Percentiles rank a stretch among this genome's conserved stretches.
phyloP scores from a whole-genome alignment of 2,797 vertebrate species.

The Poeciliopsis presidionis region DNA sequence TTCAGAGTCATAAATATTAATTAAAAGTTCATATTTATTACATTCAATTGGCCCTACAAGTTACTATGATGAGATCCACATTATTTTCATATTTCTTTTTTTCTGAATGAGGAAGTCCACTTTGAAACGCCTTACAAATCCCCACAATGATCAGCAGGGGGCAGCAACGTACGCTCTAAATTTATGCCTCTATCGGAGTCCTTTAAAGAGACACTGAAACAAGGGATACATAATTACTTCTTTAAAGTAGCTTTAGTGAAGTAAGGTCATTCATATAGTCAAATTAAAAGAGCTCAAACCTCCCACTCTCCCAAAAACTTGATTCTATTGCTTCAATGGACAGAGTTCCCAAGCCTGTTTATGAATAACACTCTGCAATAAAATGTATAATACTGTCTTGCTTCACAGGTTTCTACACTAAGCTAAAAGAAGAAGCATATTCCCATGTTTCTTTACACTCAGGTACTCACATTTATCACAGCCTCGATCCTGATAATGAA shows the following conservation, averaged over 20 bases:
- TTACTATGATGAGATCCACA: background rate
- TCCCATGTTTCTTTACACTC: background rate
- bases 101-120: background rate
- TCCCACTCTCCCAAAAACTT: too few species aligned
- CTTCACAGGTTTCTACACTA: background rate
- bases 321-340: too few species aligned
- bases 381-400: background rate
- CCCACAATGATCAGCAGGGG: background rate
- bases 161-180: background rate
- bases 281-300: too few species aligned
- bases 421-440: background rate
- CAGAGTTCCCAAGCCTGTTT: background rate
- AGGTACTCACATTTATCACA: conserved; percentile 49
- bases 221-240: too few species aligned
- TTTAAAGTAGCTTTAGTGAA: too few species aligned
- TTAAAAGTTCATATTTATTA: background rate
- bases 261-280: too few species aligned
- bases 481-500: background rate
- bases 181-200: background rate
- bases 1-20: background rate
- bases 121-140: background rate
- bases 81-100: background rate
- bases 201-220: background rate
- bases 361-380: background rate
- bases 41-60: background rate